Base-by-base conservation (phyloP, 2,888 invertebrate genomes). In the Philonicus albiceps region DNA sequence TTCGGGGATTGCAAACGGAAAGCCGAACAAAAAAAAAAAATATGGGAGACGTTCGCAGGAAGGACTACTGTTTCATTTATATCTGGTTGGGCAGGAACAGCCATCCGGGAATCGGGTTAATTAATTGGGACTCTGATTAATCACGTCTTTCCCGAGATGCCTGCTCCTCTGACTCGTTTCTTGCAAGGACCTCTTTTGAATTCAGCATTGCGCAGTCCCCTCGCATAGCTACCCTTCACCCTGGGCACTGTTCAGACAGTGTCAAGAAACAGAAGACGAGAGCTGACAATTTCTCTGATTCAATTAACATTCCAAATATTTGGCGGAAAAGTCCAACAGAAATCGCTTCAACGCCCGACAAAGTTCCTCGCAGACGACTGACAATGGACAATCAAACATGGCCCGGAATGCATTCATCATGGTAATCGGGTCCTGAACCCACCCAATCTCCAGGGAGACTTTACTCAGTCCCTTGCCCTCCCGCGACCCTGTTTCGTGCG, bases 71-170 rank as follows among this genome's bases (percentile, higher is more conserved):
- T 64, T 22, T 64, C 64, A 37, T 64, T 27, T 34, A 83, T 64
- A 83, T 31, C 72, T 78, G 13, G 2, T 73, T 19, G 22, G 27
- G 31, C 34, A 53, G 81, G 55, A 81, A 30, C 53, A 53, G 43
- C 43, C 40, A 73, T 84, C 31, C 40, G 37, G n/a, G 64, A 84
- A 84, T 84, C 84, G 40, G 43, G 73, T 84, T 84, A 84, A 84
- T 84, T 84, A 84, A 84, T 84, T 84, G 30, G 40, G 73, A 27
- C 40, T 40, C 40, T 72, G 64, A 83, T 84, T 73, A 84, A 73
- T 84, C 73, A 73, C 78, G 78, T 78, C 37, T 22, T 64, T 64
- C 27, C 49, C 30, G 74, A 74, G 31, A 27, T 78, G 78, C 49
- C 27, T 22, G 64, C 55, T 55, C 22, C 22, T 27, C 7, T 16